Conservation (phyloP, 2,888 invertebrate species). For the Dynastes hyllus region DNA sequence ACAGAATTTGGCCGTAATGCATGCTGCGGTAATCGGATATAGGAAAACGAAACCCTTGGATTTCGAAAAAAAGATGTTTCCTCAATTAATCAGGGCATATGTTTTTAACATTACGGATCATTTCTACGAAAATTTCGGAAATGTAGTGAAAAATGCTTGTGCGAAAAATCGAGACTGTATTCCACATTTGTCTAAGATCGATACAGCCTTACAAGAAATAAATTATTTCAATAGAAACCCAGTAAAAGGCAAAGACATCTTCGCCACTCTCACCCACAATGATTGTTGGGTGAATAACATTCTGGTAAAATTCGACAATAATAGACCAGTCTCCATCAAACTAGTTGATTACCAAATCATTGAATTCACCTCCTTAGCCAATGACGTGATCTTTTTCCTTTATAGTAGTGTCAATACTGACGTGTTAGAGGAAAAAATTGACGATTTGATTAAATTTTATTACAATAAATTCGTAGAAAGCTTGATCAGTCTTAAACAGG, state of each 20-base stretch:
- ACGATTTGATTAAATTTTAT: slow-evolving; percentile 72
- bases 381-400: slow-evolving; percentile 74
- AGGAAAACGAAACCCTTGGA: slow-evolving; percentile 69
- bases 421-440: slow-evolving; percentile 67
- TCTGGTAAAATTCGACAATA: slow-evolving; percentile 70
- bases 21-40: slow-evolving; percentile 73
- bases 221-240: slow-evolving; percentile 62
- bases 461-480: slow-evolving; percentile 62
- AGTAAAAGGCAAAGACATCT: slow-evolving; percentile 69
- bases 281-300: slow-evolving; percentile 78
- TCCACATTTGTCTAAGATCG: slow-evolving; percentile 51
- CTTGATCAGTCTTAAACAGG: slow-evolving; percentile 62
- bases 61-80: slow-evolving; percentile 66
- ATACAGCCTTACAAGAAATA: slow-evolving; percentile 55
- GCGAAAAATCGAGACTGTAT: slow-evolving; percentile 53
- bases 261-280: slow-evolving; percentile 73
- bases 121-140: slow-evolving; percentile 47
- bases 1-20: slow-evolving; percentile 72
- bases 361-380: slow-evolving; percentile 71
- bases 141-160: slow-evolving; percentile 45
- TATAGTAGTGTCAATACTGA: slow-evolving; percentile 70
- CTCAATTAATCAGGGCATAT: slow-evolving; percentile 62
- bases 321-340: slow-evolving; percentile 64
- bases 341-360: slow-evolving; percentile 76
- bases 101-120: slow-evolving; percentile 48